Evolutionary conservation across 2,113 vertebrate genomes (phyloP).

Genomic region (Ceyx melanurus): DNA sequence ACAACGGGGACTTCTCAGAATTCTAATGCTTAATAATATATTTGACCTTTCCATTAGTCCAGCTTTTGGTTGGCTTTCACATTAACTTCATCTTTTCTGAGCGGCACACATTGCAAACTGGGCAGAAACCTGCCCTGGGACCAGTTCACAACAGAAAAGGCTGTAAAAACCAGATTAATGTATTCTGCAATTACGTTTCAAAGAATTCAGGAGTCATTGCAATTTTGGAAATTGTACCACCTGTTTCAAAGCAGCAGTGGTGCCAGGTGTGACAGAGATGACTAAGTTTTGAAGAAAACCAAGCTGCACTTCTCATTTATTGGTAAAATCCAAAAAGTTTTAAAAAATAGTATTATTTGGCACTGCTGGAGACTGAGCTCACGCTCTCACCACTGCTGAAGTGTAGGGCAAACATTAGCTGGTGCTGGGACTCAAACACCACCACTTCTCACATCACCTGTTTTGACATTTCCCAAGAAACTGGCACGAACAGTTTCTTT

Average conservation of each 20-base stretch:
- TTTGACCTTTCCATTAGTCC: conserved; percentile 63
- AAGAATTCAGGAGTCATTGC: conserved; percentile 50
- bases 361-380: neutral
- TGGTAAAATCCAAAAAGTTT: neutral
- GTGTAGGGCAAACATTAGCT: neutral
- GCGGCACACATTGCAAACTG: neutral
- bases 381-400: neutral
- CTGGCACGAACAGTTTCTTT: neutral
- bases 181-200: conserved; percentile 51
- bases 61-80: conserved; percentile 1
- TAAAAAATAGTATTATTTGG: neutral
- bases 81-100: neutral
- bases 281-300: conserved; percentile 64
- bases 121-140: neutral
- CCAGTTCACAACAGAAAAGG: neutral
- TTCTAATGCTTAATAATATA: conserved; percentile 60
- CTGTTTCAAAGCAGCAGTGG: conserved; percentile 58
- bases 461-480: neutral
- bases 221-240: conserved; percentile 45
- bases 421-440: neutral
- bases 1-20: conserved; percentile 69
- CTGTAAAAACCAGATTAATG: conserved; percentile 9
- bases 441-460: neutral
- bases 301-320: neutral
- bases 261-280: conserved; percentile 60